Conservation (phyloP, 2,888 invertebrate species). For the Lissocephala sabroskyi region DNA sequence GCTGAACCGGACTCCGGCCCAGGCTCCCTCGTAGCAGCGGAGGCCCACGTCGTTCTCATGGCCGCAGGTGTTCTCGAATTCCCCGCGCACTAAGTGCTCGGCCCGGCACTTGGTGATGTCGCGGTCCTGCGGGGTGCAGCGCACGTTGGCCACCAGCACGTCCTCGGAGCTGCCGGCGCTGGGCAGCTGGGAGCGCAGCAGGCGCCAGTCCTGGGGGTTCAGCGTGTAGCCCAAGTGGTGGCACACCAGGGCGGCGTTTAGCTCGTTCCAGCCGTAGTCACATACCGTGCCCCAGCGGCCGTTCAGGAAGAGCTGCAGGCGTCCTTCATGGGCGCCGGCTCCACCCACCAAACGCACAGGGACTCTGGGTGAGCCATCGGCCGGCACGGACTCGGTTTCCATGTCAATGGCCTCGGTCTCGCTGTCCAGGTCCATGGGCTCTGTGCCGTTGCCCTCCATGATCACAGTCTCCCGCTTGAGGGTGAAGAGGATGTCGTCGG, state of each 20-base stretch:
- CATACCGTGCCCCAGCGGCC: constrained; percentile 98
- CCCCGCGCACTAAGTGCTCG: constrained; percentile 77
- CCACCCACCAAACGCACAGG: constrained; percentile 89
- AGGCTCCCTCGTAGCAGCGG: constrained; percentile 90
- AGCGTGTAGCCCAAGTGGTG: constrained; percentile 94
- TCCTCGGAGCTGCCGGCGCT: constrained; percentile 83
- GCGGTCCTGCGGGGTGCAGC: constrained; percentile 91
- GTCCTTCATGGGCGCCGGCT: constrained; percentile 85
- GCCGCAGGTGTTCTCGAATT: constrained; percentile 91
- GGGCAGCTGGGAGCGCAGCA: constrained; percentile 88
- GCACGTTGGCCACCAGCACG: constrained; percentile 88
- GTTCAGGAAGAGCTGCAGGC: constrained; percentile 87
- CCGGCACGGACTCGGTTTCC: constrained; percentile 76
- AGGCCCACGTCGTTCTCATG: constrained; percentile 92
- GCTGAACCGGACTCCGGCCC: constrained; percentile 95
- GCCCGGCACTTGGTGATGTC: constrained; percentile 91
- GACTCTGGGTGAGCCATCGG: constrained; percentile 76
- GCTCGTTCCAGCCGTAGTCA: constrained; percentile 94
- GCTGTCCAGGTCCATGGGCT: constrained; percentile 73
- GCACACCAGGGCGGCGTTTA: constrained; percentile 93
- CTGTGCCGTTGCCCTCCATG: constrained; percentile 77
- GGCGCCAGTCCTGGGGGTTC: constrained; percentile 92
- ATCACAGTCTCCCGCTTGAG: constrained; percentile 83
- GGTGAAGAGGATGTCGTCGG: constrained; percentile 86
- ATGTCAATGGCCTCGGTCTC: constrained; percentile 65